phyloP scores from a whole-genome alignment of 1,140 invertebrate genomes.

The Sarcophaga bullata region DNA sequence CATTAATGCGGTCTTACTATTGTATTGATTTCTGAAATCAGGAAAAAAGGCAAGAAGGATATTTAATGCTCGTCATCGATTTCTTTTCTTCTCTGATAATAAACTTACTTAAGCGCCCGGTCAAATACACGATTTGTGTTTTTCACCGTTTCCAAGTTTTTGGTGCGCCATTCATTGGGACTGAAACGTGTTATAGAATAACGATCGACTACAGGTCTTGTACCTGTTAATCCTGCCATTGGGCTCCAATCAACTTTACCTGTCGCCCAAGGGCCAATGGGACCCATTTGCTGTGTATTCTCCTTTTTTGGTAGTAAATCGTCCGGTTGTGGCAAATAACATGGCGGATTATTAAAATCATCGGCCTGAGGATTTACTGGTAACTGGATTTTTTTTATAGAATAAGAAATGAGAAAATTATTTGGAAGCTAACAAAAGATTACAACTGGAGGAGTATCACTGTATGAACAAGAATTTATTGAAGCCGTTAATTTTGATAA shows the following conservation, averaged over 20 bases:
- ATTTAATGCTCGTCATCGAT: not conserved
- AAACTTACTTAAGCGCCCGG: slow-evolving; percentile 26
- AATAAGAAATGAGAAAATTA: too few species aligned
- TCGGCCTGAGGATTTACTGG: slow-evolving; percentile 55
- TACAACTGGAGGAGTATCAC: too few species aligned
- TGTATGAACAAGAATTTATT: too few species aligned
- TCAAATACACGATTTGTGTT: slow-evolving; percentile 53
- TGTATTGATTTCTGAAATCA: slow-evolving; percentile 55
- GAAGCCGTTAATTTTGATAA: too few species aligned
- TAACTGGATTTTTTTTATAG: not conserved
- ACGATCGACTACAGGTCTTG: slow-evolving; percentile 76
- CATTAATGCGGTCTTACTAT: slow-evolving; percentile 68
- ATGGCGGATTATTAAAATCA: slow-evolving; percentile 60
- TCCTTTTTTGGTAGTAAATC: slow-evolving; percentile 67
- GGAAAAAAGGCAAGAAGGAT: too few species aligned
- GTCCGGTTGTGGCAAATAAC: slow-evolving; percentile 70
- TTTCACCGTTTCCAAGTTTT: slow-evolving; percentile 72
- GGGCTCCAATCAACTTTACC: slow-evolving; percentile 77
- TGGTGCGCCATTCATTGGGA: slow-evolving; percentile 74
- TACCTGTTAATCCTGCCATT: slow-evolving; percentile 73
- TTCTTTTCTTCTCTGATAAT: too few species aligned
- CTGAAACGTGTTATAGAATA: slow-evolving; percentile 78
- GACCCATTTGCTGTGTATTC: slow-evolving; percentile 59
- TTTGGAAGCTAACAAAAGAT: too few species aligned
- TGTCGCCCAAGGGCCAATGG: slow-evolving; percentile 74